Base-by-base conservation (phyloP, 2,888 invertebrate genomes). In the Cheilosia impressa region DNA sequence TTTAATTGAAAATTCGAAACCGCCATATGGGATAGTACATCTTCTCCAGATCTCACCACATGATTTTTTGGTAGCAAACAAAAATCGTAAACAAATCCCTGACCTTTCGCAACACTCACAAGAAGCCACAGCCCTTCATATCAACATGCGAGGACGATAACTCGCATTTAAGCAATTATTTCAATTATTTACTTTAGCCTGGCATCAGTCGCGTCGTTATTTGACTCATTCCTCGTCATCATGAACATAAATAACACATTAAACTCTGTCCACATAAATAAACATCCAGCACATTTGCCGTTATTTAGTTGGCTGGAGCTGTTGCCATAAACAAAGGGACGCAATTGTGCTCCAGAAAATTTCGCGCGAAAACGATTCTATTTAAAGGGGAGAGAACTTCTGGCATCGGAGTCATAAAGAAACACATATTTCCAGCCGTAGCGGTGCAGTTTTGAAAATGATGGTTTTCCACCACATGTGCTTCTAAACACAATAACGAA, bases 341-440 rank as follows among this genome's bases (percentile, higher is more conserved):
- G 22, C 75, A 65, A 75, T 73, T 75, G 75, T 75, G 65, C 75
- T 75, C 65, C 75, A 65, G 55, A 57, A 63, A 52, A 43, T 4
- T 72, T 72, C 31, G 38, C 72, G 43, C 52, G 19, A 72, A 72
- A 43, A 43, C 9, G 62, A 52, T 53, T 62, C 50, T 58, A 50
- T 60, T 47, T 58, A 50, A 45, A 58, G 38, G 38, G 41, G 55
- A 63, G 22, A 60, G 38, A 60, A 45, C 55, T 45, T 73, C 63
- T 73, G 63, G 27, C 50, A 45, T 9, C 22, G 52, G 15, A 68
- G 3, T 52, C 55, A 41, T 71, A 63, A 45, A 63, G 38, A 69
- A 38, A 41, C 31, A 15, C 17, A 38, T 38, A 38, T 38, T 27
- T 4, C 19, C 47, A 34, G 31, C 6, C 10, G 5, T 27, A n/a